phyloP scores from a whole-genome alignment of 2,888 invertebrate species.

The Parnassius glacialis region DNA sequence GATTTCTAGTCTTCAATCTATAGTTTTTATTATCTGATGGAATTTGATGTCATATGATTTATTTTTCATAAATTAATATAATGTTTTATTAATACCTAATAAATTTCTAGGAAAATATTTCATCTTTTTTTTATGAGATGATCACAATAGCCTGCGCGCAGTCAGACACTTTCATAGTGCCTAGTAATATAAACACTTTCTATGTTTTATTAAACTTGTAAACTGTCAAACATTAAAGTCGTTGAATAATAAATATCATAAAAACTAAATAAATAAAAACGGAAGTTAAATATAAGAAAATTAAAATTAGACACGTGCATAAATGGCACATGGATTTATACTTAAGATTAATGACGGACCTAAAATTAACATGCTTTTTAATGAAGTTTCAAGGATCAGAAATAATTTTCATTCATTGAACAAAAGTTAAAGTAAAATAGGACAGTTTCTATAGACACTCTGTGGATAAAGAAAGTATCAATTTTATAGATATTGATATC shows the following conservation, averaged over 20 bases:
- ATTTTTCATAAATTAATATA: too few species aligned
- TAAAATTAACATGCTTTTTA: conserved; percentile 25
- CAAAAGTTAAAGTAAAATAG: conserved; percentile 1
- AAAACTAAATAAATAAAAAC: conserved; percentile 65
- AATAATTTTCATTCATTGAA: background rate
- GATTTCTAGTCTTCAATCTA: too few species aligned
- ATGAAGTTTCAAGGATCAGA: background rate
- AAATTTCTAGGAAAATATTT: too few species aligned
- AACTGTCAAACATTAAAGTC: background rate
- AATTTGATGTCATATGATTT: too few species aligned
- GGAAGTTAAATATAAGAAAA: conserved; percentile 42
- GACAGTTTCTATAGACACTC: background rate
- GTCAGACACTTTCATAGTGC: too few species aligned
- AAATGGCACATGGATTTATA: conserved; percentile 74
- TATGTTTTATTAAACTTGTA: background rate
- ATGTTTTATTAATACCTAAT: too few species aligned
- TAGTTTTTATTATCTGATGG: too few species aligned
- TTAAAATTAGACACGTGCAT: conserved; percentile 65
- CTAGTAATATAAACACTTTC: background rate
- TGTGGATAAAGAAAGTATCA: background rate
- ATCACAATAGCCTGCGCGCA: too few species aligned
- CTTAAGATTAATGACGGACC: conserved; percentile 51
- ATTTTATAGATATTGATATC: conserved; percentile 1
- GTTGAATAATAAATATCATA: conserved; percentile 10
- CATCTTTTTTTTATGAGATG: too few species aligned